Conservation (phyloP, 2,797 vertebrate genomes). For the Sardinella longiceps region DNA sequence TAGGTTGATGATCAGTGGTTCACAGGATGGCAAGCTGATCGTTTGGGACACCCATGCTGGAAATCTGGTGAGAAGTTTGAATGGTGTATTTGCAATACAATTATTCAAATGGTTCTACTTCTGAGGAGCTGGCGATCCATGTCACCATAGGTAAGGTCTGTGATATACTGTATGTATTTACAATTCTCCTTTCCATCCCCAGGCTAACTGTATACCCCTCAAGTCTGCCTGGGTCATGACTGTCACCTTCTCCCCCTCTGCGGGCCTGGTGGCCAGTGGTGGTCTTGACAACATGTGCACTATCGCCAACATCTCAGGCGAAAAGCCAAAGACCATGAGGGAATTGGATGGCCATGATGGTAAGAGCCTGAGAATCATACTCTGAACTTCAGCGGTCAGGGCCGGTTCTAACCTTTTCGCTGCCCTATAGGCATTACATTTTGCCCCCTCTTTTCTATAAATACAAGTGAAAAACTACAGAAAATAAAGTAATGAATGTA, state of each 20-base stretch:
- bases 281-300: conserved; percentile 90
- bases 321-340: conserved; percentile 79
- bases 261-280: conserved; percentile 86
- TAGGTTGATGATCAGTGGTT: conserved; percentile 88
- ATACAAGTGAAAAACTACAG: too few species aligned
- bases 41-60: conserved; percentile 84
- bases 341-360: conserved; percentile 88
- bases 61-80: conserved; percentile 67
- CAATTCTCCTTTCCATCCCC: background rate
- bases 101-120: too few species aligned
- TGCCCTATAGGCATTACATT: too few species aligned
- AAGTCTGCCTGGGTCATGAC: conserved; percentile 93
- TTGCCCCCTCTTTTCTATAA: too few species aligned
- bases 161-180: background rate
- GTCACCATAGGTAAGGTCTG: background rate
- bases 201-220: conserved; percentile 85
- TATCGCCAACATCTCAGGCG: conserved; percentile 83
- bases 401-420: too few species aligned
- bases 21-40: conserved; percentile 89
- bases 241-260: conserved; percentile 85
- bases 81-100: background rate
- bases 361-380: conserved; percentile 53
- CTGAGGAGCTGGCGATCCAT: background rate
- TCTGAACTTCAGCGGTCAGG: too few species aligned
- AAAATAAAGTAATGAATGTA: too few species aligned